These are phyloP conservation scores for Chromobotia macracanthus DNA, from an alignment of 2,797 vertebrate species.

Conservation along the genomic window DNA sequence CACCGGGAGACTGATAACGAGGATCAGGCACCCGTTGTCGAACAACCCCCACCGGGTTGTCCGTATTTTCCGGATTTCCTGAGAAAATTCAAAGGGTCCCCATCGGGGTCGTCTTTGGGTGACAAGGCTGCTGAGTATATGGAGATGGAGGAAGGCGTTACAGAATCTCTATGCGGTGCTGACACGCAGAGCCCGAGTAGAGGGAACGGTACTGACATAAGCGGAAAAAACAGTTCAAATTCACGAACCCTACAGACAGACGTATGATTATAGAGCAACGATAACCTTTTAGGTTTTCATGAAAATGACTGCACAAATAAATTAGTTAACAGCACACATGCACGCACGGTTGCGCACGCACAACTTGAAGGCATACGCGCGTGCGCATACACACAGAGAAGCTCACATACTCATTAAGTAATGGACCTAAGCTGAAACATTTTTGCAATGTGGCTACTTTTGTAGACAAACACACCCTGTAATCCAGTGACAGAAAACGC, in stretches of 20 bases:
- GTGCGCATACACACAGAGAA: constrained; percentile 35
- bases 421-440: constrained; percentile 57
- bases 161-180: constrained; percentile 92
- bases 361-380: constrained; percentile 53
- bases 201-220: constrained; percentile 91
- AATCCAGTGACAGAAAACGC: constrained; percentile 51
- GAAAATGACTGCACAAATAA: constrained; percentile 62
- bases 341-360: constrained; percentile 44
- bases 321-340: constrained; percentile 69
- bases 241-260: constrained; percentile 97
- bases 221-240: constrained; percentile 91
- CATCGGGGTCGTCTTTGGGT: constrained; percentile 88
- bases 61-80: constrained; percentile 92
- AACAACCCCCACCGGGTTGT: constrained; percentile 81
- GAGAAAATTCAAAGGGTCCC: constrained; percentile 89
- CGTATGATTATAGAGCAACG: constrained; percentile 82
- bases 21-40: constrained; percentile 86
- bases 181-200: constrained; percentile 90
- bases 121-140: constrained; percentile 95
- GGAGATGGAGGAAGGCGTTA: constrained; percentile 98
- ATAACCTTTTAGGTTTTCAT: constrained; percentile 50
- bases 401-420: constrained; percentile 49
- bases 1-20: constrained; percentile 98
- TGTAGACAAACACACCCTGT: constrained; percentile 57
- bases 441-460: constrained; percentile 60